These are phyloP conservation scores for Drosophila subsilvestris DNA, from an alignment of 2,888 invertebrate species.

Conservation along the genomic window DNA sequence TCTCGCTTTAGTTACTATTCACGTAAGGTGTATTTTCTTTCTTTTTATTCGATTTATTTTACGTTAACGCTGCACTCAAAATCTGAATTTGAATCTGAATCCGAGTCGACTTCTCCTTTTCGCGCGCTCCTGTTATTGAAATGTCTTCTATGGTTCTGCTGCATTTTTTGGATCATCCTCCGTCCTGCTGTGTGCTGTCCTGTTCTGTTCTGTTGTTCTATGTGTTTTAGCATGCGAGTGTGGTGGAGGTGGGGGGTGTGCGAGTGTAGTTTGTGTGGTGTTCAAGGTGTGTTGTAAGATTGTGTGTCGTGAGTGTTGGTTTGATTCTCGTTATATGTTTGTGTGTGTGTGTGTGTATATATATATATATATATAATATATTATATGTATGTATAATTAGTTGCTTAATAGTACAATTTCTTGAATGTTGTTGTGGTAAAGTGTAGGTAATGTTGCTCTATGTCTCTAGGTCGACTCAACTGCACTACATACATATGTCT, in stretches of 20 bases:
- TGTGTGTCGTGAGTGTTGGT: constrained; percentile 12
- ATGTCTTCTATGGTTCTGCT: constrained; percentile 35
- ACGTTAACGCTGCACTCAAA: constrained; percentile 46
- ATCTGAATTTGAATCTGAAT: constrained; percentile 13
- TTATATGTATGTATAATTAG: constrained; percentile 76
- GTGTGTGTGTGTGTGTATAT: not conserved
- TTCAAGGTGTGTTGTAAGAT: constrained; percentile 11
- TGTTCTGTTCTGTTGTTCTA: constrained; percentile 34
- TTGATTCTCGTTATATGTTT: constrained; percentile 59
- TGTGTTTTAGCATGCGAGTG: constrained; percentile 27
- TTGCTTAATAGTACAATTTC: constrained; percentile 78
- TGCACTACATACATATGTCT: constrained; percentile 78
- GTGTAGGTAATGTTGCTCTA: constrained; percentile 78
- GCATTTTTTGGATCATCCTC: constrained; percentile 1
- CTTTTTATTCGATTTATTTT: constrained; percentile 49
- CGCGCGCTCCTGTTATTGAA: constrained; percentile 42
- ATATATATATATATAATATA: constrained; percentile 75
- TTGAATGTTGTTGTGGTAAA: constrained; percentile 80
- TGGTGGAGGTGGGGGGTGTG: constrained; percentile 26
- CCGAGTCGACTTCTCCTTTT: constrained; percentile 23
- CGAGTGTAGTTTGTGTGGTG: constrained; percentile 19
- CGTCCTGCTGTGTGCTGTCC: constrained; percentile 33
- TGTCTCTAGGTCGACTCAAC: constrained; percentile 61
- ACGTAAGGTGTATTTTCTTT: constrained; percentile 53
- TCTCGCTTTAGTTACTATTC: constrained; percentile 60